phyloP scores from a whole-genome alignment of 2,888 invertebrate genomes.

The Hermodice carunculata region DNA sequence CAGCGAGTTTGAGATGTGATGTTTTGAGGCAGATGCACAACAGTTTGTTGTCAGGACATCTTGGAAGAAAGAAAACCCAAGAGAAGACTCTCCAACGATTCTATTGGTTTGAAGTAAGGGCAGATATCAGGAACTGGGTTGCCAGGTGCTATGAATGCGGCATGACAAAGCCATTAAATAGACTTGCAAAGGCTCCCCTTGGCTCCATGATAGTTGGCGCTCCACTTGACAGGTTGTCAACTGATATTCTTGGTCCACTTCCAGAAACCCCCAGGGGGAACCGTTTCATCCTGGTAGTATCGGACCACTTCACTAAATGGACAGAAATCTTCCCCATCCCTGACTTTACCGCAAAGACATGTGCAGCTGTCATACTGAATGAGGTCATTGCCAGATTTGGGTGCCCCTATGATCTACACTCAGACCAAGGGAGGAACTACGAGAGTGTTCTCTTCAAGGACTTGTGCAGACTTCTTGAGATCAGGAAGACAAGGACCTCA shows the following conservation, averaged over 20 bases:
- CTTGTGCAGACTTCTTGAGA: background rate
- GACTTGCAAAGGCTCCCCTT: background rate
- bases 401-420: background rate
- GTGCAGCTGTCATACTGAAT: background rate
- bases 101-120: too few relatives aligned
- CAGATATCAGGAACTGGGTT: too few relatives aligned
- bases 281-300: background rate
- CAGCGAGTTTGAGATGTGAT: too few relatives aligned
- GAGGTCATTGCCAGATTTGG: background rate
- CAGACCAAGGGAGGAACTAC: constrained; percentile 10
- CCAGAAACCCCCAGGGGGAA: too few relatives aligned
- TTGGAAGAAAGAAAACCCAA: too few relatives aligned
- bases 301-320: constrained; percentile 9
- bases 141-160: too few relatives aligned
- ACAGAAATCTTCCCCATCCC: background rate
- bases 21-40: too few relatives aligned
- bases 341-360: background rate
- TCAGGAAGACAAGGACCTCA: background rate
- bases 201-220: background rate
- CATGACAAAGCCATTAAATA: too few relatives aligned
- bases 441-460: background rate
- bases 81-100: too few relatives aligned
- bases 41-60: too few relatives aligned
- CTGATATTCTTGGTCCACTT: background rate
- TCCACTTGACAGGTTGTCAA: background rate